Percentiles rank a stretch among this genome's conserved stretches.
phyloP scores from a whole-genome alignment of 2,797 vertebrate genomes.

The Triplophysa yarkandensis region DNA sequence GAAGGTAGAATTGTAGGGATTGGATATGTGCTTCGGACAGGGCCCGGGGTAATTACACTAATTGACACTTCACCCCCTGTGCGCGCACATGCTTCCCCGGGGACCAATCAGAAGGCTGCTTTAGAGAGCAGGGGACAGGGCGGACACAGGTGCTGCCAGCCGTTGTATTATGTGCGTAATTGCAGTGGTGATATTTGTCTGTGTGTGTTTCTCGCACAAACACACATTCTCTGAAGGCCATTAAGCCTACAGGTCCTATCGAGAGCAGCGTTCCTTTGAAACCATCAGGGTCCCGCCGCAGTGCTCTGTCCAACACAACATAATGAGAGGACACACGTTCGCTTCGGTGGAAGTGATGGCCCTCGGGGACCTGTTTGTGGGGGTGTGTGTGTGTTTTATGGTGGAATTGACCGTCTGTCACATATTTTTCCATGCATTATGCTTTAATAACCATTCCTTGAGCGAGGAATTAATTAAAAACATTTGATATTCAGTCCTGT shows the following conservation, averaged over 20 bases:
- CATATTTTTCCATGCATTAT: background rate
- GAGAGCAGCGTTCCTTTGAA: constrained; percentile 77
- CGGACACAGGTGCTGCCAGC: constrained; percentile 79
- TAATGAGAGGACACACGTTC: constrained; percentile 64
- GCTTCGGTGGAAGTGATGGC: constrained; percentile 26
- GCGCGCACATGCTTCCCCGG: constrained; percentile 72
- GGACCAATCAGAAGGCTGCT: constrained; percentile 78
- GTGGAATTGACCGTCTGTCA: constrained; percentile 23
- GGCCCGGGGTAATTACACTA: constrained; percentile 88
- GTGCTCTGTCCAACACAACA: constrained; percentile 69
- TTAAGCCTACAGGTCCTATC: constrained; percentile 83
- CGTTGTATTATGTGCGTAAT: constrained; percentile 78
- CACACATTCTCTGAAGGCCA: constrained; percentile 65
- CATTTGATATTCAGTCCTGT: background rate
- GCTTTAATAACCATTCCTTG: constrained; percentile 11
- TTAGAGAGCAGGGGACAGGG: constrained; percentile 63
- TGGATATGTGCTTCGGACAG: constrained; percentile 75
- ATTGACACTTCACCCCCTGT: constrained; percentile 90
- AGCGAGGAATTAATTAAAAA: constrained; percentile 5
- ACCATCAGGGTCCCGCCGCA: constrained; percentile 70
- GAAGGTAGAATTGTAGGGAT: constrained; percentile 44
- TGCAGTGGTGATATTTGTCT: constrained; percentile 81
- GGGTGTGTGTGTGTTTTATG: constrained; percentile 30
- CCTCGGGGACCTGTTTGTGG: constrained; percentile 7
- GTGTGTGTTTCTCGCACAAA: constrained; percentile 46